Base-by-base conservation (phyloP, 2,888 invertebrate genomes). In the Caenorhabditis panamensis region DNA sequence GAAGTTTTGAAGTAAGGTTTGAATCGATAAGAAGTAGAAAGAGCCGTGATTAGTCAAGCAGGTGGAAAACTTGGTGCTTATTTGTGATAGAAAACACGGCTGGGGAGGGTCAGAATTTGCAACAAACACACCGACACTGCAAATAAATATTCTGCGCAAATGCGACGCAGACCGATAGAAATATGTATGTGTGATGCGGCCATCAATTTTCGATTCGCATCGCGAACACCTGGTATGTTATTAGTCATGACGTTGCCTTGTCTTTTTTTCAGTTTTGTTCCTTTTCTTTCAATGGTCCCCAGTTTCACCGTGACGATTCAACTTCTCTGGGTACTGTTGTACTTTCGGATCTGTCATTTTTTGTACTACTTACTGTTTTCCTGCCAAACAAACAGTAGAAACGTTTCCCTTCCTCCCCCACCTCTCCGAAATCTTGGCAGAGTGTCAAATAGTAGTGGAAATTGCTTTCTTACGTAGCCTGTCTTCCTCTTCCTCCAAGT, bases 361-460 rank as follows among this genome's bases (percentile, higher is more conserved):
- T 56, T 58, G 56, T 64, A 72, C 64, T 63, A 64, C 58, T 53
- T 44, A 31, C 37, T 72, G 47, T 64, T 63, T 64, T 63, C 41
- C 56, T 26, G 22, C n/a, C 58, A 64, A 28, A 56, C 72, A 72
- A 64, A 64, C 64, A 72, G 56, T 47, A n/a, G 28, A 37, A 59
- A 36, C 26, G 26, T 44, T 41, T 54, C 20, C 41, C 49, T 28
- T 49, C 22, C 44, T 62, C 41, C 59, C 36, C 61, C 36, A 22
- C 28, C 36, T 69, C 37, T 31, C 53, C 22, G 24, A 61, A 59
- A 66, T 76, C 67, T 56, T 66, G 73, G 67, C 76, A 68, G 49
- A 66, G 68, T 68, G 62, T 76, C 68, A 63, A 76, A 64, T 68
- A 66, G 62, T 68, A 62, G 61, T 61, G 59, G 20, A 61, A 56